These are phyloP conservation scores for Calephelis nemesis DNA, from an alignment of 1,140 invertebrate genomes.

Conservation along the genomic window DNA sequence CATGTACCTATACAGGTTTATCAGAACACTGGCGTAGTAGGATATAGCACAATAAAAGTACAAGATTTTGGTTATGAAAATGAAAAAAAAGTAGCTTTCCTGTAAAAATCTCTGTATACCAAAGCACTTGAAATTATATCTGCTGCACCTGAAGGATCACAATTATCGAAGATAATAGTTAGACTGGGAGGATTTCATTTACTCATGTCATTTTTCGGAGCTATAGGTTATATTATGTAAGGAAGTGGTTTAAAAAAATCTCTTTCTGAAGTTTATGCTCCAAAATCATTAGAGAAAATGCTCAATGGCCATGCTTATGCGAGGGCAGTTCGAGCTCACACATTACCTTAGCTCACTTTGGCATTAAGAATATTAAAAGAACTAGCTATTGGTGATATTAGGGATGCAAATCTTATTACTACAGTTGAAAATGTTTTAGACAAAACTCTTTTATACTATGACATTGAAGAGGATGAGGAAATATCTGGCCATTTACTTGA, in stretches of 20 bases:
- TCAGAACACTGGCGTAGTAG: slow-evolving; percentile 21
- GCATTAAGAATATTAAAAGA: too few species aligned
- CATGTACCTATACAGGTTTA: slow-evolving; percentile 19
- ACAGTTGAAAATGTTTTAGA: too few species aligned
- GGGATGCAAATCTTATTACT: too few species aligned
- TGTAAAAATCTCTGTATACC: slow-evolving; percentile 56
- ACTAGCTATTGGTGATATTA: too few species aligned
- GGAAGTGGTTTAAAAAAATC: slow-evolving; percentile 55
- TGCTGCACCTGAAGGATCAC: slow-evolving; percentile 41
- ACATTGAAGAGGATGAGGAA: too few species aligned
- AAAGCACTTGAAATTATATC: slow-evolving; percentile 70
- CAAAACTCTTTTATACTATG: too few species aligned
- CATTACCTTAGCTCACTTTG: too few species aligned
- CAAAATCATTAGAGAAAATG: too few species aligned
- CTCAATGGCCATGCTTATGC: too few species aligned
- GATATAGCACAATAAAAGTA: slow-evolving; percentile 18
- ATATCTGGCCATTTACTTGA: too few species aligned
- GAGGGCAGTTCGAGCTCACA: too few species aligned
- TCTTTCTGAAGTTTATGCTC: too few species aligned
- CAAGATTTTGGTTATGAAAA: slow-evolving; percentile 32
- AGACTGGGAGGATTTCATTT: slow-evolving; percentile 63
- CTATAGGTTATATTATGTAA: slow-evolving; percentile 64
- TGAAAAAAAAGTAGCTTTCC: slow-evolving; percentile 25
- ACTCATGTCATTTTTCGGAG: slow-evolving; percentile 56
- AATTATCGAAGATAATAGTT: slow-evolving; percentile 48